Percentiles rank a stretch among this genome's conserved stretches.
Conservation (phyloP, 1,140 invertebrate genomes). For the Lepidurus apus region DNA sequence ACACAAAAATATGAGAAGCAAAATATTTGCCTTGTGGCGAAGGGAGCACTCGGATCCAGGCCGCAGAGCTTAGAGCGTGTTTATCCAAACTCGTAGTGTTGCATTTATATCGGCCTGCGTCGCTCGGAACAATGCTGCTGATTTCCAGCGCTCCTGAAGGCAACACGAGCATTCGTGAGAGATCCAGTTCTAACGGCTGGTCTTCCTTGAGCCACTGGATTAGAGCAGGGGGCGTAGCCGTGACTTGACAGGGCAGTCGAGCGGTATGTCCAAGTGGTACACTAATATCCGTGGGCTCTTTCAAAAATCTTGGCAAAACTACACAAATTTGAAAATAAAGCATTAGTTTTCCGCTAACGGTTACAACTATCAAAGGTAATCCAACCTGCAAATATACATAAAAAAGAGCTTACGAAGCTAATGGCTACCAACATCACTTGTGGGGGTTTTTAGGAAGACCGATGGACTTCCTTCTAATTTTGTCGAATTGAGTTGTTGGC, state of each 20-base stretch:
- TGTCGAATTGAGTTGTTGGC: too few relatives aligned
- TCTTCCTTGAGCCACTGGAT: conserved; percentile 78
- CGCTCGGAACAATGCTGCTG: conserved; percentile 61
- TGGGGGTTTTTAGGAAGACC: too few relatives aligned
- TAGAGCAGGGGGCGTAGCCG: conserved; percentile 48
- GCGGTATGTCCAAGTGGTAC: conserved; percentile 58
- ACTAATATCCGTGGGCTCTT: conserved; percentile 59
- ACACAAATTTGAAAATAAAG: conserved; percentile 35
- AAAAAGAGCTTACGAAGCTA: too few relatives aligned
- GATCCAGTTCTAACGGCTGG: conserved; percentile 58
- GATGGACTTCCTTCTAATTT: too few relatives aligned
- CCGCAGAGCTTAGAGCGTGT: conserved; percentile 60
- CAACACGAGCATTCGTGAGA: conserved; percentile 67
- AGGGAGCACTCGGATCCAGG: conserved; percentile 57
- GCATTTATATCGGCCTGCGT: conserved; percentile 73
- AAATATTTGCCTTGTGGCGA: conserved; percentile 44
- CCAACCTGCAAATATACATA: too few relatives aligned
- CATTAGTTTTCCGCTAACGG: too few relatives aligned
- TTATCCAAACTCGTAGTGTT: conserved; percentile 57
- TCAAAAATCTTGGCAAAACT: conserved; percentile 59
- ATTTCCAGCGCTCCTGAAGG: conserved; percentile 81
- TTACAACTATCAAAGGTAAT: too few relatives aligned
- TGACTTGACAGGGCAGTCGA: conserved; percentile 55
- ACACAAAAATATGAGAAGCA: not conserved
- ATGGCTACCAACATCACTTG: too few relatives aligned